A percentile compares a stretch with the other conserved stretches of the same genome.
phyloP scores from a whole-genome alignment of 2,113 vertebrate species.

The Oplegnathus fasciatus region DNA sequence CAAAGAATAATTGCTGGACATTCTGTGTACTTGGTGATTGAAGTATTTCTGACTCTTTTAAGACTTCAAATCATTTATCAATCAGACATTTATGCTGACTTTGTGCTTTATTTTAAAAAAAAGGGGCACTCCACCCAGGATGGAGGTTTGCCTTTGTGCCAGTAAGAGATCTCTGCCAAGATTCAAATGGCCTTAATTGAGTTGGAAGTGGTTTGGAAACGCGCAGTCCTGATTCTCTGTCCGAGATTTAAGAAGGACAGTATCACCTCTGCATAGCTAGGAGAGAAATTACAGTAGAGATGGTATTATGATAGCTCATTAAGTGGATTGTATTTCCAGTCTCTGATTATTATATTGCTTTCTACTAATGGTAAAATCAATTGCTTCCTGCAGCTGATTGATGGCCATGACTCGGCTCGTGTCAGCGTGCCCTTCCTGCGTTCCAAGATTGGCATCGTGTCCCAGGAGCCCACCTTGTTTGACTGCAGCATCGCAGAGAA shows the following conservation, averaged over 20 bases:
- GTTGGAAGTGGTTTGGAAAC: slow-evolving; percentile 69
- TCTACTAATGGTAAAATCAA: slow-evolving; percentile 65
- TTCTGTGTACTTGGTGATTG: slow-evolving; percentile 13
- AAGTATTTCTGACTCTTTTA: slow-evolving; percentile 34
- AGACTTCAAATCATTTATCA: slow-evolving; percentile 44
- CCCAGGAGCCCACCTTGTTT: slow-evolving; percentile 87
- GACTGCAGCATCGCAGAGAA: slow-evolving; percentile 88
- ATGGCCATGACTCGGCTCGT: slow-evolving; percentile 77
- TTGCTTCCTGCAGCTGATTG: slow-evolving; percentile 81
- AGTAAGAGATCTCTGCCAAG: slow-evolving; percentile 63
- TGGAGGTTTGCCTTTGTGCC: slow-evolving; percentile 46
- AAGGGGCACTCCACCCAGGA: slow-evolving; percentile 24
- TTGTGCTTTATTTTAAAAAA: slow-evolving; percentile 28
- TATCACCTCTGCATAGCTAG: slow-evolving; percentile 54
- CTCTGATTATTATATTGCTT: slow-evolving; percentile 48
- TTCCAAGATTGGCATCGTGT: slow-evolving; percentile 88
- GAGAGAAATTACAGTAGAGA: slow-evolving; percentile 48
- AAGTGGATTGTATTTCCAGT: slow-evolving; percentile 50
- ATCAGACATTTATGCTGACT: slow-evolving; percentile 61
- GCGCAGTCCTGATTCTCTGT: slow-evolving; percentile 39
- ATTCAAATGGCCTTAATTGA: slow-evolving; percentile 72
- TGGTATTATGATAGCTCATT: slow-evolving; percentile 61
- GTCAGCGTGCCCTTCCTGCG: slow-evolving; percentile 85
- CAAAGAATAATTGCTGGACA: slow-evolving; percentile 38
- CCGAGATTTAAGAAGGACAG: slow-evolving; percentile 55